phyloP scores from a whole-genome alignment of 2,888 invertebrate species.

The Drosophila phalerata region DNA sequence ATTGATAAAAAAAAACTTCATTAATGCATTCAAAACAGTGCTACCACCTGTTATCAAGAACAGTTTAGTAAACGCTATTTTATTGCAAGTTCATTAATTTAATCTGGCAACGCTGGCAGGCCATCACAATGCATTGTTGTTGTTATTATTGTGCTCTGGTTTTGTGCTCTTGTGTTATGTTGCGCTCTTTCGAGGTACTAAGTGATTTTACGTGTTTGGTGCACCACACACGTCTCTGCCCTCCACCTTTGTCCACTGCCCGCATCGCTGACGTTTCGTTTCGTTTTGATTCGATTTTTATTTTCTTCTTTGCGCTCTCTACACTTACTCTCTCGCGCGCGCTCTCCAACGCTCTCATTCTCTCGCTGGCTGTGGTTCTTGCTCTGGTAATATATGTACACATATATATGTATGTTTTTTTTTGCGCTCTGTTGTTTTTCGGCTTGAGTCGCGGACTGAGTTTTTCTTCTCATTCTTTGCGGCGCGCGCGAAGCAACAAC shows the following conservation, averaged over 20 bases:
- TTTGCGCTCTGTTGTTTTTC: constrained; percentile 65
- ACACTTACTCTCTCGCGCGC: constrained; percentile 18
- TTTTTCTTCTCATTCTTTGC: constrained; percentile 79
- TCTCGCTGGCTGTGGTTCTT: background rate
- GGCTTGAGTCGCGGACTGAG: constrained; percentile 74
- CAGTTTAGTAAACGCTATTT: constrained; percentile 30
- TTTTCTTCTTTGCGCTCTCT: constrained; percentile 45
- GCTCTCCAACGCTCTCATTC: constrained; percentile 36
- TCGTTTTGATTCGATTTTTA: constrained; percentile 56
- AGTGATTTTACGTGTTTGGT: constrained; percentile 83
- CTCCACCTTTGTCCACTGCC: constrained; percentile 21
- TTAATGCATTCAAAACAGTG: constrained; percentile 46
- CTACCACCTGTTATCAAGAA: constrained; percentile 73
- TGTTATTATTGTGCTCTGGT: constrained; percentile 48
- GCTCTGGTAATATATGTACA: constrained; percentile 19
- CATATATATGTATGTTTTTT: constrained; percentile 29
- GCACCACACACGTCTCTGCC: constrained; percentile 76
- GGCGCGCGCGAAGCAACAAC: constrained; percentile 73
- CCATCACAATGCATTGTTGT: constrained; percentile 28
- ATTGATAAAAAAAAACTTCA: constrained; percentile 16
- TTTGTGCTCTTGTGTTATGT: constrained; percentile 41
- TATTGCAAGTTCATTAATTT: constrained; percentile 48
- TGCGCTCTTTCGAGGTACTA: constrained; percentile 69
- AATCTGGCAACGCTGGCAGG: constrained; percentile 73
- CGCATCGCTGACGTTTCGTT: constrained; percentile 48